Evolutionary conservation across 2,888 invertebrate species (phyloP), one percentile per base, ranked within the genome.

Genomic region (Eupsilia transversa): DNA sequence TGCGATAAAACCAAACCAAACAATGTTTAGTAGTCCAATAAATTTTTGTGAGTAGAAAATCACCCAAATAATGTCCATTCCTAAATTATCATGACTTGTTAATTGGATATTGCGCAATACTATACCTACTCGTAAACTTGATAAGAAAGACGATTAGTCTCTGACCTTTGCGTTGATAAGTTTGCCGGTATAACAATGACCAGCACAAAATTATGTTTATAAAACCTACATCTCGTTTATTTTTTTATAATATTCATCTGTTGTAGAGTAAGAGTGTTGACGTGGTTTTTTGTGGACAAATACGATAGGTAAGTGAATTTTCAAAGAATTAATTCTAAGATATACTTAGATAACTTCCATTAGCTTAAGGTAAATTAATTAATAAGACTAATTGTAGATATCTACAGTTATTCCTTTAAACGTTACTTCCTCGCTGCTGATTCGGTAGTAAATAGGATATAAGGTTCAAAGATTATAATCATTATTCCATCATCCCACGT

Each of bases 1-100:
- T 23, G 23, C 23, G 12, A n/a, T 23, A 23, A 14, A 54, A 10
- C 14, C 6, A 54, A 54, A 27, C 54, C 12, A 54, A 54, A 27
- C 49, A n/a, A 3, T 52, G n/a, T 6, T 14, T 4, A 12, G n/a
- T 27, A 27, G 17, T 54, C 2, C 2, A 27, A 54, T 54, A 6
- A 17, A 30, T 4, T 27, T n/a, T 38, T 5, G 10, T 12, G 43
- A 30, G 14, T 33, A 23, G 4, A 33, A 46, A 64, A 64, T 64
- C 12, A 43, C 12, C 6, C 12, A 38, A 12, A 41, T 12, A 41
- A 27, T 27, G 6, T 61, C 9, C 17, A 46, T 46, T n/a, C 2
- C 23, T 12, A 54, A n/a, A 46, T 66, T 56, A 46, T 9, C 60
- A 79, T 79, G 63, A 79, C 60, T 49, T 20, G 79, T 33, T 56